phyloP scores from a whole-genome alignment of 2,113 vertebrate genomes.

The Acinonyx jubatus region DNA sequence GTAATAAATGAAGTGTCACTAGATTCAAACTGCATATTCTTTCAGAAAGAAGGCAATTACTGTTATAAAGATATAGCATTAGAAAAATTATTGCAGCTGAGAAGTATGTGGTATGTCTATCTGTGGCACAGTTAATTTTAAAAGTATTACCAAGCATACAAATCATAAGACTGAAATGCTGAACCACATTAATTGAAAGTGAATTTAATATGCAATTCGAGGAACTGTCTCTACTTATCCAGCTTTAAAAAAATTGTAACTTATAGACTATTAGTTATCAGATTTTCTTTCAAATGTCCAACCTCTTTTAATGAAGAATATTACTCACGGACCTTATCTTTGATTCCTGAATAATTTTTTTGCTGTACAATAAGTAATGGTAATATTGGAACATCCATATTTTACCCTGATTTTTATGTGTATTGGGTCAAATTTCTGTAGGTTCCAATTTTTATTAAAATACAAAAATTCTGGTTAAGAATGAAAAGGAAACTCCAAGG shows the following conservation, averaged over 20 bases:
- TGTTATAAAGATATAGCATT: constrained; percentile 69
- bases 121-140: constrained; percentile 75
- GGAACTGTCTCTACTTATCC: neutral
- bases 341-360: constrained; percentile 41
- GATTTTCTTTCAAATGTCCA: constrained; percentile 58
- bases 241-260: neutral
- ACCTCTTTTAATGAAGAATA: constrained; percentile 44
- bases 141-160: constrained; percentile 74
- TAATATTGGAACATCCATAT: neutral
- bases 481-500: neutral
- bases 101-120: constrained; percentile 63
- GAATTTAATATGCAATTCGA: constrained; percentile 57
- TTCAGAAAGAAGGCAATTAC: constrained; percentile 74
- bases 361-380: neutral
- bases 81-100: constrained; percentile 37
- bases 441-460: constrained; percentile 20
- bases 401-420: neutral
- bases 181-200: constrained; percentile 64
- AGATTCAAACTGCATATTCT: constrained; percentile 63
- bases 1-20: constrained; percentile 74
- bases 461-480: neutral
- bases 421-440: neutral
- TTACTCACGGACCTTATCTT: constrained; percentile 35
- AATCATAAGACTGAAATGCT: constrained; percentile 71
- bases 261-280: constrained; percentile 60